Base-by-base conservation (phyloP, 2,797 vertebrate species). In the Pipistrellus pipistrellus region DNA sequence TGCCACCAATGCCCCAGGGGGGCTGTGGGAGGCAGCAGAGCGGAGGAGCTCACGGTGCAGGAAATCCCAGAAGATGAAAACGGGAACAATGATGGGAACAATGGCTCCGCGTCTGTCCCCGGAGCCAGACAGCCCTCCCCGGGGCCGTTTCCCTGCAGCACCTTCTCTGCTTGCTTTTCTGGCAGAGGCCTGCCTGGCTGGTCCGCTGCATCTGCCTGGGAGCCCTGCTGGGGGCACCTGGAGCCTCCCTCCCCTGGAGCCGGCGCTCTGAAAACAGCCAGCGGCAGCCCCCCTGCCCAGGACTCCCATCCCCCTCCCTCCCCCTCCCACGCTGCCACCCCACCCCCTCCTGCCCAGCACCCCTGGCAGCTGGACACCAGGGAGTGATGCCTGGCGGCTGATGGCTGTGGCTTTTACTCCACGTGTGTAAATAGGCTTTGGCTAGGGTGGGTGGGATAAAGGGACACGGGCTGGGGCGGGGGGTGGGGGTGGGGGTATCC, bases 401-500 rank as follows among this genome's bases (percentile, higher is more conserved):
- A 32, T 1, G 15, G 48, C 51, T 0, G 11, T 35, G 44, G 32
- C 41, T 32, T n/a, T 48, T 38, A 32, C 10, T 27, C 23, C 30
- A 25, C 4, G 1, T 30, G 14, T 93, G 83, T 93, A 90, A 62
- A 77, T 78, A 91, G 72, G 41, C 13, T 72, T 59, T 44, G 80
- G 57, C 48, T 64, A 27, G 20, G 2, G 35, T 73, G 55, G 73
- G 62, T 14, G 32, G 81, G 62, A 12, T 23, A 18, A 13, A 64
- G 18, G 46, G 30, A 6, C 2, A 7, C 0, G 18, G 32, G 35
- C 0, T 14, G 32, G 35, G 55, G n/a, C 6, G 0, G 2, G 25
- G 2, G 64, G n/a, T n/a, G n/a, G n/a, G n/a, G 35, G 35, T 35
- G 57, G 72, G 57, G 23, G 21, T 57, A 30, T 48, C 82, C 62